Percentiles rank a stretch among this genome's conserved stretches.
These are phyloP conservation scores for Lithobates pipiens DNA, from an alignment of 2,797 vertebrate genomes.

Conservation along the genomic window DNA sequence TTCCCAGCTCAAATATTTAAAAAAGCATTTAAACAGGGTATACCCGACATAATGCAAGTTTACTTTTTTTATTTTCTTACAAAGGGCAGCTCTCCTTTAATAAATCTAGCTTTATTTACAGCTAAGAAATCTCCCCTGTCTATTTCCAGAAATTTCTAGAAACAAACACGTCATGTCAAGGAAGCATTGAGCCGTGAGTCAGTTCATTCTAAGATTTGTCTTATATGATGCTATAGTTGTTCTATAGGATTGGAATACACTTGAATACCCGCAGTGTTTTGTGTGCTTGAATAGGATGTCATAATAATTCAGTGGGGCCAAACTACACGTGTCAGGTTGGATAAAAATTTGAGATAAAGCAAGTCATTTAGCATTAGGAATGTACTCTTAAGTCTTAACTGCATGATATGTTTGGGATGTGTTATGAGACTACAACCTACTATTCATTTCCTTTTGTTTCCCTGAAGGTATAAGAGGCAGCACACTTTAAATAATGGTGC, in stretches of 20 bases:
- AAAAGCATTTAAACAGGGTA: no score
- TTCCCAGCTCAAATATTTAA: no score
- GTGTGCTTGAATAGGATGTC: slow-evolving; percentile 40
- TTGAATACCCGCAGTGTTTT: slow-evolving; percentile 35
- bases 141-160: no score
- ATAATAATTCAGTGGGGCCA: slow-evolving; percentile 16
- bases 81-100: no score
- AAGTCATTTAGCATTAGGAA: slow-evolving; percentile 48
- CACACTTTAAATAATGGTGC: background rate
- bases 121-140: no score
- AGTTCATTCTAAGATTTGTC: background rate
- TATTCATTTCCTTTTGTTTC: background rate
- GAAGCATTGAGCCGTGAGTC: background rate
- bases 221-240: background rate
- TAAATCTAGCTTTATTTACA: no score
- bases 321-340: slow-evolving; percentile 35
- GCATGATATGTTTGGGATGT: slow-evolving; percentile 32
- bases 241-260: slow-evolving; percentile 10
- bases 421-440: slow-evolving; percentile 15
- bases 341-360: slow-evolving; percentile 21
- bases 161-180: background rate
- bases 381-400: slow-evolving; percentile 13
- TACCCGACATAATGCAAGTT: no score
- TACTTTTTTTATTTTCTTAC: no score
- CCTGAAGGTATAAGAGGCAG: background rate